Evolutionary conservation across 92 coral and sea anemone species (phyloP).

Genomic region (Virgularia gustaviana): DNA sequence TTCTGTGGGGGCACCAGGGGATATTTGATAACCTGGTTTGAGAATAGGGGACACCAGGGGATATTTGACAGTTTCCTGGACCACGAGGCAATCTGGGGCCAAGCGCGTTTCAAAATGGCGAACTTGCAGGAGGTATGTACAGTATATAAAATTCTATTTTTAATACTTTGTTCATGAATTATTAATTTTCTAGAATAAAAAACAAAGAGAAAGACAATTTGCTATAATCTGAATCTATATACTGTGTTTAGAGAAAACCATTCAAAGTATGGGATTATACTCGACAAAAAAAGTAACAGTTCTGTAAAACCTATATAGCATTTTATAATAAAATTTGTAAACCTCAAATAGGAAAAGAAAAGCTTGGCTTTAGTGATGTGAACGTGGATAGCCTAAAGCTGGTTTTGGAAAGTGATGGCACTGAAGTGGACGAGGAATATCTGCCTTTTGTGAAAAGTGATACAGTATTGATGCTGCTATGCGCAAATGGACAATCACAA

Average conservation of each 20-base stretch:
- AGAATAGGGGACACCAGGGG: not conserved
- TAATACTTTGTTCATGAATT: not conserved
- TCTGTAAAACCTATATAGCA: not conserved
- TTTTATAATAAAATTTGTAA: no score
- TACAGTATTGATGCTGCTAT: constrained; percentile 14
- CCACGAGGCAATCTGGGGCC: not conserved
- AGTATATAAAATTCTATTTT: no score
- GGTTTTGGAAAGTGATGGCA: constrained; percentile 20
- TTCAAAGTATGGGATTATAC: not conserved
- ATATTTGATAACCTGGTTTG: not conserved
- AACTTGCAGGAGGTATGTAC: no score
- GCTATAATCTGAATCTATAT: not conserved
- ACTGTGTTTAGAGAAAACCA: not conserved
- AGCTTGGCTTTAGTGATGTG: not conserved
- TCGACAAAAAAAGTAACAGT: constrained; percentile 8
- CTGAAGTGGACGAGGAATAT: constrained; percentile 4
- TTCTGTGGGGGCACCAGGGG: no score
- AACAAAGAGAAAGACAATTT: no score
- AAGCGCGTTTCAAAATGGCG: not conserved
- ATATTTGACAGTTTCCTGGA: not conserved
- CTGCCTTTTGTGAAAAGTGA: constrained; percentile 3
- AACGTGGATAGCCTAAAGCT: constrained; percentile 9
- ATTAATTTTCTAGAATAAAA: no score
- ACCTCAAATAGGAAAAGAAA: not conserved
- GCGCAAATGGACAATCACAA: not conserved